Base-by-base conservation (phyloP, 2,113 vertebrate genomes). In the Okapia johnstoni region DNA sequence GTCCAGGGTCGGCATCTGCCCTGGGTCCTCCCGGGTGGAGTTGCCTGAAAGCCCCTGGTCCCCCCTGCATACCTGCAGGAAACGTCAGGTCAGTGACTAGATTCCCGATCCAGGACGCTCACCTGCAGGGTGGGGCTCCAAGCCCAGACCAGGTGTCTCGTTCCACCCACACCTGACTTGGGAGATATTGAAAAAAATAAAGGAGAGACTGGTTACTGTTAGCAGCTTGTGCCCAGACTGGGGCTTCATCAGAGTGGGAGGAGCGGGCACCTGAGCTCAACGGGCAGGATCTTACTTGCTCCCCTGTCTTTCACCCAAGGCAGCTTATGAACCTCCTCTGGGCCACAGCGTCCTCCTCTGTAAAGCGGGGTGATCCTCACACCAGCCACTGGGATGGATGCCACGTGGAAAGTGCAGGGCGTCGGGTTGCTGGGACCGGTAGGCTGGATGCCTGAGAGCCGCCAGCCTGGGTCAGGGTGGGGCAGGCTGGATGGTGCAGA, bases 81-180 rank as follows among this genome's bases (percentile, higher is more conserved):
- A 46, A 16, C 7, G 52, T 11, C 8, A 0, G 0, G 16, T 28
- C 11, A 0, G 36, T 14, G 3, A 3, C 13, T 66, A 11, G 61
- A 16, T 8, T 10, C 12, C 43, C 40, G 26, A 3, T 14, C n/a
- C 10, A 1, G 7, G 46, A 5, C 0, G 36, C 30, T 61, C 1
- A 0, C 55, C 58, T 60, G 40, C 48, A 9, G 14, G 5, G 25
- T 4, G 40, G 36, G 30, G 8, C 30, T 40, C 9, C 12, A 1
- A 9, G 33, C 33, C 52, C 54, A 21, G n/a, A 11, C 3, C 9
- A 19, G 3, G 14, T 8, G 13, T 13, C 52, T 15, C 4, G 0
- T 60, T 19, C 11, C 13, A 21, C 6, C 9, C 13, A 11, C 5
- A 7, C 26, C 52, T 48, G 73, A 43, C 79, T 50, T 16, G 19